Base-by-base conservation (phyloP, 2,888 invertebrate species). In the Heliconius aoede region DNA sequence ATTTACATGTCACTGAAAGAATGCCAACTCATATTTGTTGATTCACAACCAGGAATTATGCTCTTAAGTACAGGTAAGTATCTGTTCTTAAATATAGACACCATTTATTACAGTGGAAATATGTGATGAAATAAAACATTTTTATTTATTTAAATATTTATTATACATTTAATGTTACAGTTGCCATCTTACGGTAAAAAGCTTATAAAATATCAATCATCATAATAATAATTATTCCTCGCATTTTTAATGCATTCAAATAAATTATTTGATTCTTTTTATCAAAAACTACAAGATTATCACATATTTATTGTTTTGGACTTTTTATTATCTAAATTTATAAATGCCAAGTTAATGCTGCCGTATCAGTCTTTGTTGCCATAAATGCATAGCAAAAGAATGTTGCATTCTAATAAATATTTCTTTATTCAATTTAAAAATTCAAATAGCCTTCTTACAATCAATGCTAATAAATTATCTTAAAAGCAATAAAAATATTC, bases 231-330 rank as follows among this genome's bases (percentile, higher is more conserved):
- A 80, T 71, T 76, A 79, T 82, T 83, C 82, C 76, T 73, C 84
- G 88, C 88, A 88, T 88, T 87, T 79, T 81, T 81, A 88, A 88
- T 89, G 87, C 87, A 58, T 80, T 79, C 24, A 62, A 80, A 85
- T 84, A 84, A 83, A 60, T 76, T 72, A 74, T 72, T 65, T 55
- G 9, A 55, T 40, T 81, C 82, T 83, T 76, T 73, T 79, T 79
- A 80, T 79, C 55, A 26, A 69, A 30, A 51, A 55, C 46, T 55
- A 46, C 51, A 69, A 58, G 26, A 72, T 60, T 82, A 82, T 86
- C 84, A 85, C 82, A 84, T 84, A 83, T 80, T 81, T n/a, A 83
- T 79, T 81, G 83, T 79, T 80, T 78, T 76, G 75, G 77, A 80
- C 83, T 81, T 80, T 73, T 76, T 77, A 77, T 80, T 76, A 81